Evolutionary conservation across 2,888 invertebrate genomes (phyloP).

Genomic region (Sarcophaga rosellei): DNA sequence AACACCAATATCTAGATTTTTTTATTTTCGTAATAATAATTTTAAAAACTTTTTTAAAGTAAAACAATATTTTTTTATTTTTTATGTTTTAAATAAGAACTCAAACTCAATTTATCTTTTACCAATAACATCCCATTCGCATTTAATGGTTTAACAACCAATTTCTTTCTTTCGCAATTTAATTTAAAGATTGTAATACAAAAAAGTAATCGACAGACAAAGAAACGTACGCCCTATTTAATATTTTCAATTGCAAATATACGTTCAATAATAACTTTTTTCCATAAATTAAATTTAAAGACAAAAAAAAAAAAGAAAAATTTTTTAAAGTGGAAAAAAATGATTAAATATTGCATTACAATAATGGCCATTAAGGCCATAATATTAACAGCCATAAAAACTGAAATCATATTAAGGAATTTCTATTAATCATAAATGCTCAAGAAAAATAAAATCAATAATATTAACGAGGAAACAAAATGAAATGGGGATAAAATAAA

Average conservation of each 20-base stretch:
- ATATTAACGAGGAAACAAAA: no score
- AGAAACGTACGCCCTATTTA: conserved; percentile 34
- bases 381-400: not conserved
- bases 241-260: conserved; percentile 15
- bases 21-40: no score
- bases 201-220: not conserved
- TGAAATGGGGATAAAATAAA: no score
- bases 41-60: no score
- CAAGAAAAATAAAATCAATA: no score
- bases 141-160: not conserved
- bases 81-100: no score
- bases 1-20: no score
- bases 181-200: conserved; percentile 15
- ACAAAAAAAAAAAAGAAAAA: not conserved
- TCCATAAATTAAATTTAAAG: conserved; percentile 40
- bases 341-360: conserved; percentile 8
- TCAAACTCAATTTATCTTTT: not conserved
- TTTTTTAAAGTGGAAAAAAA: not conserved
- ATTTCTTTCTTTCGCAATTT: not conserved
- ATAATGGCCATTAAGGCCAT: conserved; percentile 16
- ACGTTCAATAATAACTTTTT: conserved; percentile 16
- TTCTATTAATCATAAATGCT: conserved; percentile 18
- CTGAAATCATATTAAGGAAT: not conserved
- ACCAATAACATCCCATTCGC: not conserved
- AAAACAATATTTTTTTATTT: no score